These are phyloP conservation scores for Phodopus roborovskii DNA, from an alignment of 2,113 vertebrate species.

Conservation along the genomic window DNA sequence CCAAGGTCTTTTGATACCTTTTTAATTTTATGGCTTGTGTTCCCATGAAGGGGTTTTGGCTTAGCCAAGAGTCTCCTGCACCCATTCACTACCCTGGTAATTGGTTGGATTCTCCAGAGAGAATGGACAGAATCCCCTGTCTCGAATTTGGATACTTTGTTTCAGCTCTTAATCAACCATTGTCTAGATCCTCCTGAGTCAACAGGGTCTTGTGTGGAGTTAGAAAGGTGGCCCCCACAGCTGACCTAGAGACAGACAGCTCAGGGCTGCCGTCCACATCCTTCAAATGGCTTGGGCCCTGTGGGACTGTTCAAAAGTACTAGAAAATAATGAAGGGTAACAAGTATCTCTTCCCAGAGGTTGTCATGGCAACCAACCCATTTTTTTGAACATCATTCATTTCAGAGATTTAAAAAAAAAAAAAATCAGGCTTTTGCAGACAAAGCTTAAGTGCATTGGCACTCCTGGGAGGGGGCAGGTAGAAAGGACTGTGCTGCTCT, in stretches of 20 bases:
- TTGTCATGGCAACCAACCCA: neutral
- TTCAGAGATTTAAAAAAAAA: neutral
- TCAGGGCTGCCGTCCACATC: rapidly evolving
- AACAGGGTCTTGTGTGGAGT: neutral
- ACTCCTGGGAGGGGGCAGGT: neutral
- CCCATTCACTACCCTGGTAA: neutral
- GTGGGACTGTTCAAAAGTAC: neutral
- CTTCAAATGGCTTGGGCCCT: neutral
- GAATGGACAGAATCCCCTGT: neutral
- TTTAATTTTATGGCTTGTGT: slow-evolving; percentile 54
- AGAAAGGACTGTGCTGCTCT: neutral
- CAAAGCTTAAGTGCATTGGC: neutral
- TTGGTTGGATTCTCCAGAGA: neutral
- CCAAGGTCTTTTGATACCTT: slow-evolving; percentile 27
- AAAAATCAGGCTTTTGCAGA: slow-evolving; percentile 39
- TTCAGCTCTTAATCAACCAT: neutral
- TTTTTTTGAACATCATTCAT: neutral
- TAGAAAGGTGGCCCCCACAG: neutral
- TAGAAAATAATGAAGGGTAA: neutral
- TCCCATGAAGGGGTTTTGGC: slow-evolving; percentile 59
- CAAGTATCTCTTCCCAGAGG: neutral
- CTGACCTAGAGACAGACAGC: rapidly evolving
- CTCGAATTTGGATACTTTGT: neutral
- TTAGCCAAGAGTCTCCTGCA: neutral
- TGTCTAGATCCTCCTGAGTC: neutral